Evolutionary conservation across 23 tunicate genomes (phyloP).

Genomic region (Clavelina lepadiformis): DNA sequence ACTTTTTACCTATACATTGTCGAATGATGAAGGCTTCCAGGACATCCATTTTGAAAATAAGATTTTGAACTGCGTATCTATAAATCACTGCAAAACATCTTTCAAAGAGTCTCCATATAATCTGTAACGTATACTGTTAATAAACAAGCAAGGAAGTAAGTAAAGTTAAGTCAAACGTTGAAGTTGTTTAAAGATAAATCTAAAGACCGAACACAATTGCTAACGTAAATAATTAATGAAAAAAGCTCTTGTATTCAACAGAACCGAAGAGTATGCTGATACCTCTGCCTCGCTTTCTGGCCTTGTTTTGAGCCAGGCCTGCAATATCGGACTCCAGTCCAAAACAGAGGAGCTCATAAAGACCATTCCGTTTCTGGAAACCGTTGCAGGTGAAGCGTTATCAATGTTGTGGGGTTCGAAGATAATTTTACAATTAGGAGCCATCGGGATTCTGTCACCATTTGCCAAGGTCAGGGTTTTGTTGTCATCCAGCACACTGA

Average conservation of each 20-base stretch:
- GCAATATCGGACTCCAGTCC: slow-evolving; percentile 71
- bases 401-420: slow-evolving; percentile 97
- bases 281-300: slow-evolving; percentile 49
- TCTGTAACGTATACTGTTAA: no score
- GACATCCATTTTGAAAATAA: slow-evolving; percentile 81
- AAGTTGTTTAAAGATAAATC: no score
- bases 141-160: no score
- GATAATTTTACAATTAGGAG: slow-evolving; percentile 88
- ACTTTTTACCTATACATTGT: slow-evolving; percentile 73
- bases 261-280: neutral
- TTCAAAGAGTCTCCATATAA: slow-evolving; percentile 41
- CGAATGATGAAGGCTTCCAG: slow-evolving; percentile 90
- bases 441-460: slow-evolving; percentile 97
- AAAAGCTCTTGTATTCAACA: neutral
- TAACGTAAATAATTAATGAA: neutral
- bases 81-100: slow-evolving; percentile 58
- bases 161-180: no score
- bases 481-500: slow-evolving; percentile 91
- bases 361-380: slow-evolving; percentile 94
- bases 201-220: no score
- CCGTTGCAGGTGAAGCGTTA: slow-evolving; percentile 97
- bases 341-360: slow-evolving; percentile 96
- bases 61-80: slow-evolving; percentile 78
- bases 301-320: slow-evolving; percentile 77
- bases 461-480: slow-evolving; percentile 92